phyloP scores from a whole-genome alignment of 1,140 invertebrate genomes.

The Temnothorax curvispinosus region DNA sequence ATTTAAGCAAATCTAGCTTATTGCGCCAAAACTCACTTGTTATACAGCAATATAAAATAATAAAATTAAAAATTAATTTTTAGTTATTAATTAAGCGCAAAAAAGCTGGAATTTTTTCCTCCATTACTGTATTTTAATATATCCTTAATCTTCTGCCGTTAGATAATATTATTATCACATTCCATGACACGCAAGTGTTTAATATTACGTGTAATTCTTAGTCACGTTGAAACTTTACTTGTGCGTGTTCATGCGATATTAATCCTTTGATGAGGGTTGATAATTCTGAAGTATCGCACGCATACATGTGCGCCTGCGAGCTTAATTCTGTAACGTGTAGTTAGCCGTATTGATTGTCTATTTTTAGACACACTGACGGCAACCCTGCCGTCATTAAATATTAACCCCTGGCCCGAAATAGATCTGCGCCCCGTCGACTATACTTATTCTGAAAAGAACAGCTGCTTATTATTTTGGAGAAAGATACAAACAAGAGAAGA shows the following conservation, averaged over 20 bases:
- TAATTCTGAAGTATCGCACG: slow-evolving; percentile 17
- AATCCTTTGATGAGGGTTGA: slow-evolving; percentile 36
- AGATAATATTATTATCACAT: slow-evolving; percentile 6
- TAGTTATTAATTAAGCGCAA: neutral
- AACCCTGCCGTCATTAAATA: slow-evolving; percentile 73
- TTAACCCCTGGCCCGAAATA: slow-evolving; percentile 68
- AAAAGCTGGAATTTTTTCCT: neutral
- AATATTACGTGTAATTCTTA: slow-evolving; percentile 33
- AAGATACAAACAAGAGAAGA: neutral
- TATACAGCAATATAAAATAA: neutral
- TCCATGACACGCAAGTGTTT: slow-evolving; percentile 17
- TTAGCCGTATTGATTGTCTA: slow-evolving; percentile 74
- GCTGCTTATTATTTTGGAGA: neutral
- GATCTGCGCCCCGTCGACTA: slow-evolving; percentile 30
- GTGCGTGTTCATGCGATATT: slow-evolving; percentile 22
- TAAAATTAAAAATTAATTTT: slow-evolving; percentile 1
- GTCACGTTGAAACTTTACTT: slow-evolving; percentile 31
- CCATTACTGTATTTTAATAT: neutral
- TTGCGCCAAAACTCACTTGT: neutral
- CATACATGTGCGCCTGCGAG: slow-evolving; percentile 17
- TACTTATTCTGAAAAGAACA: slow-evolving; percentile 40
- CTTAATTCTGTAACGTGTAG: slow-evolving; percentile 55
- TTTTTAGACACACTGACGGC: slow-evolving; percentile 75
- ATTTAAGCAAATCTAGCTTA: neutral
- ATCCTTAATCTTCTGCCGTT: neutral